Percentiles rank a stretch among this genome's conserved stretches.
Evolutionary conservation across 2,888 invertebrate species (phyloP).

Genomic region (Herminia tarsipennalis): DNA sequence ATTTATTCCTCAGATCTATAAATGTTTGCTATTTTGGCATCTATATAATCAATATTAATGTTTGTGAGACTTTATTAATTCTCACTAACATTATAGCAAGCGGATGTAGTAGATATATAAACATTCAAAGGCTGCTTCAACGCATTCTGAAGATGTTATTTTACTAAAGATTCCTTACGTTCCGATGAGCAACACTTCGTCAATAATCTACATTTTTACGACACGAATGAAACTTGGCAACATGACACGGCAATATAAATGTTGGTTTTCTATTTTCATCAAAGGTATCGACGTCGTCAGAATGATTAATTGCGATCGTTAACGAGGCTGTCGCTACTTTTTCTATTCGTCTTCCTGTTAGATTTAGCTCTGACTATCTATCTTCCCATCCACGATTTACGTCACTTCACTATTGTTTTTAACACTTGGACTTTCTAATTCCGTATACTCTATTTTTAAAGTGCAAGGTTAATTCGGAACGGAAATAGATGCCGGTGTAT

Average conservation of each 20-base stretch:
- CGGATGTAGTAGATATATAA: constrained; percentile 2
- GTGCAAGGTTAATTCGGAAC: constrained; percentile 31
- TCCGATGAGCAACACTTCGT: constrained; percentile 11
- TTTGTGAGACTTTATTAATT: neutral
- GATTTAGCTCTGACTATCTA: constrained; percentile 34
- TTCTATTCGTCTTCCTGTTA: constrained; percentile 25
- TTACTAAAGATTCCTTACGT: neutral
- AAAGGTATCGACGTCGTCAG: constrained; percentile 29
- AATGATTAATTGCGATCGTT: constrained; percentile 41
- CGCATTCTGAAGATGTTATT: neutral
- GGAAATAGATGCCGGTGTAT: constrained; percentile 31
- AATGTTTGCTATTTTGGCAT: neutral
- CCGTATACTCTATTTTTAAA: constrained; percentile 27
- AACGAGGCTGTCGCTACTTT: constrained; percentile 38
- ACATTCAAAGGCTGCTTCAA: neutral
- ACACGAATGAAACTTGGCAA: constrained; percentile 31
- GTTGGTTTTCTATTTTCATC: constrained; percentile 30
- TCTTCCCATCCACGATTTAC: constrained; percentile 38
- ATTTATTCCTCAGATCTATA: neutral
- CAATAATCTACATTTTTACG: constrained; percentile 23
- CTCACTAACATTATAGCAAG: constrained; percentile 3
- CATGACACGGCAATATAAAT: constrained; percentile 16
- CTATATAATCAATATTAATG: too few species aligned
- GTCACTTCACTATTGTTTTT: constrained; percentile 33
- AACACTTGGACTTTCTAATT: constrained; percentile 6